A percentile compares a stretch with the other conserved stretches of the same genome.
Evolutionary conservation across 2,888 invertebrate genomes (phyloP).

Genomic region (Ochropacha duplaris): DNA sequence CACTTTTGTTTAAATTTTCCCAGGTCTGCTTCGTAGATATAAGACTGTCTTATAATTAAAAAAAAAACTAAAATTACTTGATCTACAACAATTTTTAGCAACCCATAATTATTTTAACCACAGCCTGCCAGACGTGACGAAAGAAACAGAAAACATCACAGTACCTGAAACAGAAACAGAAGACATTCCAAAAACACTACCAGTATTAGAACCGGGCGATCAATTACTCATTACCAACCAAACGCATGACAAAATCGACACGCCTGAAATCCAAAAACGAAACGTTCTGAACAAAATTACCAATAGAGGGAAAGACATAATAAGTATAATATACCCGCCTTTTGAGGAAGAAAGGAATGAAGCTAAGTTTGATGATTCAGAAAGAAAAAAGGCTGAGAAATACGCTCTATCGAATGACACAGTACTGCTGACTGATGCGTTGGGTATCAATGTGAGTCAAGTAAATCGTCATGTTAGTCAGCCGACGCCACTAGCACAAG

Average conservation of each 20-base stretch:
- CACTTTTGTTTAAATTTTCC: too few species aligned
- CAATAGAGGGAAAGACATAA: conserved; percentile 71
- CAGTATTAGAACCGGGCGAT: conserved; percentile 85
- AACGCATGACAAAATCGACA: conserved; percentile 42
- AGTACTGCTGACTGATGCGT: conserved; percentile 63
- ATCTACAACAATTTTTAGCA: too few species aligned
- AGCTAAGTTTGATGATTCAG: conserved; percentile 70
- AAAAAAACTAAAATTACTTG: too few species aligned
- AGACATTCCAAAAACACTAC: conserved; percentile 55
- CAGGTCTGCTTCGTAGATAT: too few species aligned
- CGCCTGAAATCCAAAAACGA: conserved; percentile 59
- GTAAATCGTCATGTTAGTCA: conserved; percentile 43
- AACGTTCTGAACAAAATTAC: conserved; percentile 75
- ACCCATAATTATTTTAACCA: conserved; percentile 7
- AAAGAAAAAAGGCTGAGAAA: conserved; percentile 74
- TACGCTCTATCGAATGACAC: conserved; percentile 72
- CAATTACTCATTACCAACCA: conserved; percentile 79
- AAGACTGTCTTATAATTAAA: too few species aligned
- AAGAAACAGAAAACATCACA: conserved; percentile 24
- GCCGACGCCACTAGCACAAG: conserved; percentile 68
- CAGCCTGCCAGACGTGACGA: conserved; percentile 39
- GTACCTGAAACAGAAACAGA: conserved; percentile 38
- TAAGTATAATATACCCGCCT: conserved; percentile 73
- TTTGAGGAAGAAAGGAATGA: conserved; percentile 70
- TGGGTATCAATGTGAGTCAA: conserved; percentile 38